Base-by-base conservation (phyloP, 2,797 vertebrate genomes). In the Gymnoscopelus microlampas region DNA sequence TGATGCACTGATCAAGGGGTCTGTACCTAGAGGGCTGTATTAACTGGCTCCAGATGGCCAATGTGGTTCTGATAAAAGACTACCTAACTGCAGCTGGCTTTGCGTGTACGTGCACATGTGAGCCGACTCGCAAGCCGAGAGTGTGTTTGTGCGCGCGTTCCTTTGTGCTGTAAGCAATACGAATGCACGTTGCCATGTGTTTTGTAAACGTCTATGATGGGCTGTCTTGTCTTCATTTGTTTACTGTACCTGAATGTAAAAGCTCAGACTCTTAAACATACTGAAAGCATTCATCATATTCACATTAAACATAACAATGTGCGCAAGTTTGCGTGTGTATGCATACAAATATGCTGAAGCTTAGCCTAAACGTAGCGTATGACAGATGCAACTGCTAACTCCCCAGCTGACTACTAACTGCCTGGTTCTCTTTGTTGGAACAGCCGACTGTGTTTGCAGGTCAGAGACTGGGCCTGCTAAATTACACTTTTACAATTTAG, bases 21-120 rank as follows among this genome's bases (percentile, higher is more conserved):
- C 83, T 83, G 85, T 84, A 85, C 84, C 89, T 90, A 65, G 47
- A 79, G 85, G 88, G 81, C 72, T 78, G 55, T 50, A 81, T 82
- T 88, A 87, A 89, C 87, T 86, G 83, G 85, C 76, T 91, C 90
- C 92, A 93, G 90, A 92, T 91, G 90, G 87, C 79, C 82, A 89
- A 92, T 88, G 91, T 91, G 92, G 85, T 86, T 83, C 80, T 88
- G 83, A 92, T 92, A 90, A 91, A 91, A 80, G 59, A 81, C 76
- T 82, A 84, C 79, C 77, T 85, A 71, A 29, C 73, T 74, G 80
- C 88, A 90, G 88, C 89, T 88, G 86, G 78, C 66, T 84, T 73
- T 39, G 54, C 15, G 60, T 35, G 66, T 9, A 23, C 19, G 39
- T 70, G 14, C 12, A 23, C 29, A 24, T 63, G 44, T 44, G 24